phyloP scores from a whole-genome alignment of 2,888 invertebrate genomes.

The Ethmia dodecea region DNA sequence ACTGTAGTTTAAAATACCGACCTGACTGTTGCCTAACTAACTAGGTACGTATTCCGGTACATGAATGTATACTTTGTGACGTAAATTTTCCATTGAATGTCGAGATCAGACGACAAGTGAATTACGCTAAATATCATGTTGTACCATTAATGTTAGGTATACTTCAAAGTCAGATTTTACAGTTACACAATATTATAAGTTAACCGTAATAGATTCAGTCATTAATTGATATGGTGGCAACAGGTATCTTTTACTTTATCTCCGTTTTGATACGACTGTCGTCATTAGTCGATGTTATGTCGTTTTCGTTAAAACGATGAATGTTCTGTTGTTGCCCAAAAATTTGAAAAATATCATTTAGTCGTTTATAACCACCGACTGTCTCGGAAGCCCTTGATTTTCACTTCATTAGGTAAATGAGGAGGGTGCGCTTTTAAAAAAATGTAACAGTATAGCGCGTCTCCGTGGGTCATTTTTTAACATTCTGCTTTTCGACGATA shows the following conservation, averaged over 20 bases:
- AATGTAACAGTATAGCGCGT: conserved; percentile 24
- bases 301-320: too few relatives aligned
- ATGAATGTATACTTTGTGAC: background rate
- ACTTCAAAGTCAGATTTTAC: too few relatives aligned
- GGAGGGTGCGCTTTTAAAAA: conserved; percentile 28
- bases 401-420: conserved; percentile 38
- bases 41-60: too few relatives aligned
- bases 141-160: too few relatives aligned
- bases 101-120: background rate
- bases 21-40: conserved; percentile 2
- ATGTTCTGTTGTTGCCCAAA: background rate
- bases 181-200: too few relatives aligned
- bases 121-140: background rate
- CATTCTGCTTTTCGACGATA: too few relatives aligned
- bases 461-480: conserved; percentile 12
- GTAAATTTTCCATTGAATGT: background rate
- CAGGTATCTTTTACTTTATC: too few relatives aligned
- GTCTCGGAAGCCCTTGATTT: conserved; percentile 29
- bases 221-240: too few relatives aligned
- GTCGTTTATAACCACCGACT: conserved; percentile 2
- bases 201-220: too few relatives aligned
- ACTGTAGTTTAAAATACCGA: conserved; percentile 1
- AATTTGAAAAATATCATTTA: too few relatives aligned
- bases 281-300: too few relatives aligned
- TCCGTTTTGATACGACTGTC: too few relatives aligned